phyloP scores from a whole-genome alignment of 1,140 invertebrate species.

The Ostrea denselamellosa region DNA sequence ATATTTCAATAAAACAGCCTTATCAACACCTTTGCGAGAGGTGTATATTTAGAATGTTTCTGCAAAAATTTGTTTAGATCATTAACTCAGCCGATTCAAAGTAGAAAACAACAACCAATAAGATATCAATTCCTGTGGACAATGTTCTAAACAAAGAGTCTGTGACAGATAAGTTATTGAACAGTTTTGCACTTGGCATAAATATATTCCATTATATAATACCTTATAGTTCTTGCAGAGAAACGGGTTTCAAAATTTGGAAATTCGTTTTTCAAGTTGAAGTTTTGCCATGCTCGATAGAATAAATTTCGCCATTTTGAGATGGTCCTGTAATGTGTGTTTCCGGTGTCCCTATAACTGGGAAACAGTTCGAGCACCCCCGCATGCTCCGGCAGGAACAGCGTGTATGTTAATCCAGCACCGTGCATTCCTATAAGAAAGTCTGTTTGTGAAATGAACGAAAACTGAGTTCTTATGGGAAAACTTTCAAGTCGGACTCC shows the following conservation, averaged over 20 bases:
- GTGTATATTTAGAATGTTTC: no score
- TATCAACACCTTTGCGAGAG: no score
- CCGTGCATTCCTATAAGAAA: constrained; percentile 98
- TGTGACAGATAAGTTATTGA: background rate
- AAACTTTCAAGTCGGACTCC: constrained; percentile 69
- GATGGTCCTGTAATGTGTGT: constrained; percentile 71
- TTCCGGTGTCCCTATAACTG: constrained; percentile 58
- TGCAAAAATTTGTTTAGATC: no score
- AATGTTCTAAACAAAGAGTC: no score
- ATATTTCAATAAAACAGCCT: no score
- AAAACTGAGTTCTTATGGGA: constrained; percentile 68
- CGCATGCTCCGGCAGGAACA: constrained; percentile 97
- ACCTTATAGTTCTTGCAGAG: constrained; percentile 34
- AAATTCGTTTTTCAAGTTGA: constrained; percentile 61
- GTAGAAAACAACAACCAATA: no score
- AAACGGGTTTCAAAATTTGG: constrained; percentile 60
- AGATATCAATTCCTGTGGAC: no score
- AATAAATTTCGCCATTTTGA: constrained; percentile 69
- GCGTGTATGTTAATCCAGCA: constrained; percentile 93
- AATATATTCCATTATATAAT: background rate
- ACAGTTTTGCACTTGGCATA: background rate
- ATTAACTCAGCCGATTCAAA: no score
- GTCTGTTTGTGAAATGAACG: constrained; percentile 85
- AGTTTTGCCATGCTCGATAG: constrained; percentile 72
- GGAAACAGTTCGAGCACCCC: constrained; percentile 93